These are phyloP conservation scores for Linnaemya tessellans DNA, from an alignment of 2,888 invertebrate species.

Conservation along the genomic window DNA sequence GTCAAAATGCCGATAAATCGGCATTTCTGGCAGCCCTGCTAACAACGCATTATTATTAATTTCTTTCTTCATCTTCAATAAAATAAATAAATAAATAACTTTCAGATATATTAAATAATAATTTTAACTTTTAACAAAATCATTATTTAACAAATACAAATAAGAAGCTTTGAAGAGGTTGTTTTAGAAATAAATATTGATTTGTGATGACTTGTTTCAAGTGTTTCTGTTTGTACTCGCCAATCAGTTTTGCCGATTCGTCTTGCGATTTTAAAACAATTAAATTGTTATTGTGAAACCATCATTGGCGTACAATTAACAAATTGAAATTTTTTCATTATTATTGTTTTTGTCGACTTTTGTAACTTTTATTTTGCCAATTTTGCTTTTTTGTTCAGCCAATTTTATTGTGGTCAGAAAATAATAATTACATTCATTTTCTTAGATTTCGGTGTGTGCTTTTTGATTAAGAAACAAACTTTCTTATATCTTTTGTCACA, in stretches of 20 bases:
- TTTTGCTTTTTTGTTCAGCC: slow-evolving; percentile 11
- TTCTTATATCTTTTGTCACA: slow-evolving; percentile 5
- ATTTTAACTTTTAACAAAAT: slow-evolving; percentile 20
- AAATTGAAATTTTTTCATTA: slow-evolving; percentile 8
- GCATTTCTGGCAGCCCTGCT: too few species aligned
- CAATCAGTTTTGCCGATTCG: background rate
- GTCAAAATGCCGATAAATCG: too few species aligned
- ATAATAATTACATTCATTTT: background rate
- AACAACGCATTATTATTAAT: too few species aligned
- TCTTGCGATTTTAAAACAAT: slow-evolving; percentile 32
- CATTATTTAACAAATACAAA: slow-evolving; percentile 34
- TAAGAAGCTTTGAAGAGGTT: slow-evolving; percentile 16
- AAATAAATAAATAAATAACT: too few species aligned
- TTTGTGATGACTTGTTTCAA: slow-evolving; percentile 20
- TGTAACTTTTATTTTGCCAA: slow-evolving; percentile 11
- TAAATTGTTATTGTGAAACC: slow-evolving; percentile 43
- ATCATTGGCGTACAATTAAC: slow-evolving; percentile 24
- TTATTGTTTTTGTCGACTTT: background rate
- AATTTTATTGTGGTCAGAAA: background rate
- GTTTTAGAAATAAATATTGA: slow-evolving; percentile 14
- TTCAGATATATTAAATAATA: background rate
- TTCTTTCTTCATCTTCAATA: too few species aligned
- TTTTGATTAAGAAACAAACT: background rate
- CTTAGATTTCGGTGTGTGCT: background rate
- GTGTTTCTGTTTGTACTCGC: background rate